Conservation (phyloP, 2,888 invertebrate species). For the Ernsta delagoae region DNA sequence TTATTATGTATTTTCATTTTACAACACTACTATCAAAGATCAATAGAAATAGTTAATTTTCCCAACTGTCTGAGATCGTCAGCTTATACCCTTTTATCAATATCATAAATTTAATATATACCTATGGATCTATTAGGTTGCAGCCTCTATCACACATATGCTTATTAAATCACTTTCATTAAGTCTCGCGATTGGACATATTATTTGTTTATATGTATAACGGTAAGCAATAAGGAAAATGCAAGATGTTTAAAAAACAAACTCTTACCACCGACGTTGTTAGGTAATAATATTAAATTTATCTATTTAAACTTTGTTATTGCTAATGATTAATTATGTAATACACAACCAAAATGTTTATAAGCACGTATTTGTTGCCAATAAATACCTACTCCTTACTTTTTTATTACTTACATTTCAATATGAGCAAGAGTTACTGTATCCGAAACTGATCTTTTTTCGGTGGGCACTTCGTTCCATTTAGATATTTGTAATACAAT, state of each 20-base stretch:
- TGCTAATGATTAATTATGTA: too few relatives aligned
- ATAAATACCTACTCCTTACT: too few relatives aligned
- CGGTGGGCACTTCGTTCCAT: conserved; percentile 55
- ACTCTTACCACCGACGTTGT: background rate
- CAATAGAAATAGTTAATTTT: too few relatives aligned
- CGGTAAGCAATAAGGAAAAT: background rate
- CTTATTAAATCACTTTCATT: conserved; percentile 56
- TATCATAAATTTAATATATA: conserved; percentile 8
- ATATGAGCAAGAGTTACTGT: background rate
- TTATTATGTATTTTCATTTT: too few relatives aligned
- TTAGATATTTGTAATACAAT: conserved; percentile 21
- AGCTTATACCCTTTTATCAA: conserved; percentile 4
- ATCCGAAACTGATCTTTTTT: conserved; percentile 46
- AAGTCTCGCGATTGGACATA: conserved; percentile 3
- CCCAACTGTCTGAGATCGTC: conserved; percentile 28
- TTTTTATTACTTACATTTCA: too few relatives aligned
- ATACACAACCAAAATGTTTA: too few relatives aligned
- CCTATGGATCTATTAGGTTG: conserved; percentile 45
- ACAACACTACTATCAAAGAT: too few relatives aligned
- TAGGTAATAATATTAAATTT: too few relatives aligned
- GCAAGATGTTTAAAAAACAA: background rate
- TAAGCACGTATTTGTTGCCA: too few relatives aligned
- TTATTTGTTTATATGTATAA: too few relatives aligned
- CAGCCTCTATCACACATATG: conserved; percentile 70
- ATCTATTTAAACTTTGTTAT: too few relatives aligned